A percentile compares a stretch with the other conserved stretches of the same genome.
These are phyloP conservation scores for Aspidoscelis tigris DNA, from an alignment of 2,113 vertebrate genomes.

Conservation along the genomic window DNA sequence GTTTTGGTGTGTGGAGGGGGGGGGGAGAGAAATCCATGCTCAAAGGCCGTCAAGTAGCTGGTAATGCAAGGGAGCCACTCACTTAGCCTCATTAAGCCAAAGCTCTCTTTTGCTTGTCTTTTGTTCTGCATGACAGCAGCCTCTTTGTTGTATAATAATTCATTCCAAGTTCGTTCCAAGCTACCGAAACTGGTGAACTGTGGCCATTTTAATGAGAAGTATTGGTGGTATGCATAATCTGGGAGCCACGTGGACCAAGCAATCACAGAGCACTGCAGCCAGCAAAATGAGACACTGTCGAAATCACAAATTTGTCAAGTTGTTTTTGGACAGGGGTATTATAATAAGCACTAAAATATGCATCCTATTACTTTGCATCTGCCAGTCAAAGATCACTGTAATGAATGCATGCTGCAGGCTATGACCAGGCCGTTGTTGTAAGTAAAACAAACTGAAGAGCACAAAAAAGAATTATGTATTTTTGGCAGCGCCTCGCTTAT, in stretches of 20 bases:
- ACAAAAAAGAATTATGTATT: conserved; percentile 75
- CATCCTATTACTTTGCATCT: conserved; percentile 82
- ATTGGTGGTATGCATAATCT: conserved; percentile 87
- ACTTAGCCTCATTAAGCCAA: conserved; percentile 92
- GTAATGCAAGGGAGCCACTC: conserved; percentile 84
- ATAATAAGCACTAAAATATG: conserved; percentile 84
- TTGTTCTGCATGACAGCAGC: conserved; percentile 90
- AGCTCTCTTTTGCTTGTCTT: conserved; percentile 86
- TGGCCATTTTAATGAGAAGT: conserved; percentile 93
- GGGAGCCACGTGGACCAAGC: conserved; percentile 83
- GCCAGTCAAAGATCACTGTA: conserved; percentile 83
- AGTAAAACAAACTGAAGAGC: conserved; percentile 79
- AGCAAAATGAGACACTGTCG: conserved; percentile 90
- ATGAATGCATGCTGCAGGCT: conserved; percentile 81
- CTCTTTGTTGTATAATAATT: conserved; percentile 96
- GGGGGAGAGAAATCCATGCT: conserved; percentile 71
- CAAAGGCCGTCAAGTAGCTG: conserved; percentile 83
- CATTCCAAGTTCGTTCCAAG: conserved; percentile 87
- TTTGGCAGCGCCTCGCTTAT: conserved; percentile 63
- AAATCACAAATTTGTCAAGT: conserved; percentile 85
- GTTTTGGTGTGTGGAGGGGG: conserved; percentile 82
- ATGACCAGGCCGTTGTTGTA: conserved; percentile 77
- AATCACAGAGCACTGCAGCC: conserved; percentile 86
- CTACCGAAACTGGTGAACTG: conserved; percentile 88
- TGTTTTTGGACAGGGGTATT: conserved; percentile 84